phyloP scores from a whole-genome alignment of 2,797 vertebrate species.

The Delichon dasypus region DNA sequence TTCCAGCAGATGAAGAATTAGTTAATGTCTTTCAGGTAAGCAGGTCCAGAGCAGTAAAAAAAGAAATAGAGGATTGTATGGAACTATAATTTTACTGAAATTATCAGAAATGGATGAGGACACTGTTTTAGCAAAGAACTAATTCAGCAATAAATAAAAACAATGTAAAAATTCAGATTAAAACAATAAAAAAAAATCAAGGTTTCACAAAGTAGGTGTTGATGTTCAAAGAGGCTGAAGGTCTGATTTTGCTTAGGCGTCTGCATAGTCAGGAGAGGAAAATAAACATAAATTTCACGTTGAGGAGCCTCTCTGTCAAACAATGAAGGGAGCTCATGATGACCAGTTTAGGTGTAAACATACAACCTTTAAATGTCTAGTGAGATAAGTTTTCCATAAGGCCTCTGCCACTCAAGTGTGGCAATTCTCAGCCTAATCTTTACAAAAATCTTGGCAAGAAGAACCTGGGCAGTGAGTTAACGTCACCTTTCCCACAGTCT shows the following conservation, averaged over 20 bases:
- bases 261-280: neutral
- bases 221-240: neutral
- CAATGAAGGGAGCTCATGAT: neutral
- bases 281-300: neutral
- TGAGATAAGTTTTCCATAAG: neutral
- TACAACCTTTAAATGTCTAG: neutral
- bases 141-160: neutral
- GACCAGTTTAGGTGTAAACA: neutral
- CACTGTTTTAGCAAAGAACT: neutral
- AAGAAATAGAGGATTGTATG: neutral
- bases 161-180: neutral
- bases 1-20: neutral
- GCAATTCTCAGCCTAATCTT: neutral
- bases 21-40: neutral
- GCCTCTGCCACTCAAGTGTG: neutral
- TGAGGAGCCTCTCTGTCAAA: neutral
- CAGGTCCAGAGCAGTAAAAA: neutral
- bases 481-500: neutral
- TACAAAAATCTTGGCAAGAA: neutral
- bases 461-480: neutral
- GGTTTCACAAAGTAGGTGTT: neutral
- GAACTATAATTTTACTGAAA: neutral
- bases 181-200: neutral
- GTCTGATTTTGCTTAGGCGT: neutral
- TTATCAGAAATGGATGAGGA: neutral